Base-by-base conservation (phyloP, 1,140 invertebrate species). In the Heliconius hewitsoni region DNA sequence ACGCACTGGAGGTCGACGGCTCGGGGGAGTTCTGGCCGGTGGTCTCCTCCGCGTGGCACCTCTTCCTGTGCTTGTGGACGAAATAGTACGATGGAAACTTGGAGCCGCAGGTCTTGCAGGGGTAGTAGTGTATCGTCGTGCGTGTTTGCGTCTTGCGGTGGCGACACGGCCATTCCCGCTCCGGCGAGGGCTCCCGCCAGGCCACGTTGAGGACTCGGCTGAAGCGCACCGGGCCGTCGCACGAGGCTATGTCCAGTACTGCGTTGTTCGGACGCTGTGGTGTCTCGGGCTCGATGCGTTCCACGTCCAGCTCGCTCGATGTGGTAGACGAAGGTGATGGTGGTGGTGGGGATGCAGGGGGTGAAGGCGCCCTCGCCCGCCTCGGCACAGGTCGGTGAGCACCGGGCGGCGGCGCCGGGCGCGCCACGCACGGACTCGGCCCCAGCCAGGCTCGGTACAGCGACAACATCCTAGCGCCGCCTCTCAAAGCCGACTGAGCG, bases 1-100 rank as follows among this genome's bases (percentile, higher is more conserved):
- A 82, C 74, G 82, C 80, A 50, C 75, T 80, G 16, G 90, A 92
- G 2, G 92, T 93, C 18, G 89, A 91, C 0, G 91, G 90, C 72
- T 90, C 87, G 1, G 90, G 92, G 50, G 87, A 86, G 34, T 76
- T 79, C n/a, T 85, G 83, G 1, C 71, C 88, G 19, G 87, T 87
- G 74, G 95, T 90, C 82, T 96, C 96, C 66, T 96, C 96, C 5
- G 96, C 96, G 87, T 98, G 98, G 90, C 97, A 98, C 81, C 97
- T 87, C 93, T 98, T 98, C 37, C 97, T 95, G 92, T 98, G 98
- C 86, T 98, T 98, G 89, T 98, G 98, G 5, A 98, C 98, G 94
- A 98, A 98, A 90, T 98, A 98, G 88, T 98, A 98, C 83, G 97
- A 98, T 0, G 98, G 98, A 88, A 98, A 98, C 94, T 98, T 98